Conservation (phyloP, 2,888 invertebrate genomes). For the Leistus spinibarbis region DNA sequence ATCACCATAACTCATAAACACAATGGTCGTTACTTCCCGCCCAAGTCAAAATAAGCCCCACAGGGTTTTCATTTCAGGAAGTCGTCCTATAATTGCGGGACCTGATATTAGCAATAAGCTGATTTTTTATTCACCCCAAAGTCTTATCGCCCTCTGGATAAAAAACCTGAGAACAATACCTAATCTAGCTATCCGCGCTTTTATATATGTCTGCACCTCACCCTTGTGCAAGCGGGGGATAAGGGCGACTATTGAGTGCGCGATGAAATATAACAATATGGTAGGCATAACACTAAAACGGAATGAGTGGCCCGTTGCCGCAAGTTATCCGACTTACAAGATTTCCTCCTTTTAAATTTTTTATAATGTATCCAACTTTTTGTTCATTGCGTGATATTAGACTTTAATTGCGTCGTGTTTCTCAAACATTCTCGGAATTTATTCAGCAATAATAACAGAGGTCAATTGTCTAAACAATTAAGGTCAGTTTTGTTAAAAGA, state of each 20-base stretch:
- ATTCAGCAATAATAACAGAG: not conserved
- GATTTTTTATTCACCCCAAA: constrained; percentile 59
- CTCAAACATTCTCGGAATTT: no score
- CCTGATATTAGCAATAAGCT: constrained; percentile 60
- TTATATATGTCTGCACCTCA: constrained; percentile 42
- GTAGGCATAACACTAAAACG: constrained; percentile 57
- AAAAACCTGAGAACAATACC: constrained; percentile 56
- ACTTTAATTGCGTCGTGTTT: no score
- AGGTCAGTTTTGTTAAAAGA: not conserved
- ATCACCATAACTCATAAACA: constrained; percentile 39
- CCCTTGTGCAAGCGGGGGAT: not conserved
- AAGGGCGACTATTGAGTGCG: constrained; percentile 11
- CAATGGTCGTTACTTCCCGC: constrained; percentile 33
- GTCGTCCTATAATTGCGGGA: constrained; percentile 55
- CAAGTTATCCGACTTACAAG: constrained; percentile 41
- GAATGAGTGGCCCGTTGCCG: constrained; percentile 54
- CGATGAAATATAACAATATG: constrained; percentile 51
- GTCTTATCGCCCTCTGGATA: constrained; percentile 54
- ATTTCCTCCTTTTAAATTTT: constrained; percentile 33
- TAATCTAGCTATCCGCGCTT: constrained; percentile 50
- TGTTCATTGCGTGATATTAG: no score
- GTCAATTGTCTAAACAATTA: not conserved
- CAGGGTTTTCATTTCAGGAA: constrained; percentile 21
- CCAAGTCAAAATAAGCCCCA: constrained; percentile 20
- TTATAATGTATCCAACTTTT: constrained; percentile 53